Evolutionary conservation across 2,888 invertebrate species (phyloP), one percentile per base, ranked within the genome.

Genomic region (Tubulanus polymorphus): DNA sequence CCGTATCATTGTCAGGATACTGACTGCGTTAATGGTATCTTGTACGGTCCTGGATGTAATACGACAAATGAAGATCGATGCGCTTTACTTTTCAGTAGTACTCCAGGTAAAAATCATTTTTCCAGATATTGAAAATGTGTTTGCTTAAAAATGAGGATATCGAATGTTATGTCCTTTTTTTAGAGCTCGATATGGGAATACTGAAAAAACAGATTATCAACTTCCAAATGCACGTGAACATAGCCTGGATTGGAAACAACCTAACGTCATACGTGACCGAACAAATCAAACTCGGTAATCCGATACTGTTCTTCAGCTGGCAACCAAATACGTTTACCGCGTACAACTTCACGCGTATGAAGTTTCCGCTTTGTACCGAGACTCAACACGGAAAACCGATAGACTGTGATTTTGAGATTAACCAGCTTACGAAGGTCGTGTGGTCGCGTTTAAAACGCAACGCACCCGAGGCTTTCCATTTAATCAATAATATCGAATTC

Each of bases 241-340:
- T 90, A 0, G 80, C 85, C 3, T 90, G 88, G 88, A 76, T 90
- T 15, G 89, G 88, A 1, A 73, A 81, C 0, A 79, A 85, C 60
- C 79, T 89, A 47, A 68, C 72, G 15, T 48, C 61, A 1, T 78
- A 78, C 56, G 76, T 82, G 3, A 66, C 69, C 2, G 25, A 35
- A 18, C 55, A 61, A 73, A 3, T 79, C 80, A 62, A 65, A 18
- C 65, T 56, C 28, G 23, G 23, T 41, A 18, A 23, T 15, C 83
- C 85, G 10, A 69, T 85, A 23, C 74, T 88, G 23, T 83, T 89
- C 54, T 80, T 89, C 59, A 84, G 85, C 68, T 87, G 87, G 85
- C 83, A 84, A 10, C 88, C 89, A 0, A 87, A 78, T 60, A 64
- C 71, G 1, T 63, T 82, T 20, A 80, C 81, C 1, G 71, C 76